A percentile compares a stretch with the other conserved stretches of the same genome.
Conservation (phyloP, 2,888 invertebrate genomes). For the Spatulosminthurus flaviceps region DNA sequence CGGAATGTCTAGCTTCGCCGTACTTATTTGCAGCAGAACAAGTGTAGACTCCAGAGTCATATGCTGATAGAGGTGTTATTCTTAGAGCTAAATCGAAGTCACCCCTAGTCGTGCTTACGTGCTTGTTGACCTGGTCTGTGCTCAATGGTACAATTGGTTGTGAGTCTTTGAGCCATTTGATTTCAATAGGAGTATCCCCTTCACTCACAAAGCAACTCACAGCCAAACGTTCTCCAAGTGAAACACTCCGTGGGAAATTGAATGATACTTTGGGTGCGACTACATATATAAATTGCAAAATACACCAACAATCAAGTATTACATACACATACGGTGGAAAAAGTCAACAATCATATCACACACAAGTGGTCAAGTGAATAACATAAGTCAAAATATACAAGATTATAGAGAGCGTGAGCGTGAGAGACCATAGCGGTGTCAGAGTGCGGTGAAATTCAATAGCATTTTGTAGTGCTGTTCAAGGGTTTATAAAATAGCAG, state of each 20-base stretch:
- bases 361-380: neutral
- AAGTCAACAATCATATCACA: conserved; percentile 1
- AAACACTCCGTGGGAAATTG: conserved; percentile 68
- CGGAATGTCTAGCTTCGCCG: conserved; percentile 67
- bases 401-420: no score
- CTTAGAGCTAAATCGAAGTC: conserved; percentile 64
- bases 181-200: conserved; percentile 70
- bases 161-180: conserved; percentile 70
- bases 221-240: conserved; percentile 68
- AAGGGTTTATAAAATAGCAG: no score
- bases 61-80: conserved; percentile 69
- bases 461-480: no score
- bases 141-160: conserved; percentile 23
- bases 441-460: no score
- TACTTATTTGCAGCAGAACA: conserved; percentile 69
- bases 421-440: no score
- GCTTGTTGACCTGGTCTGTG: conserved; percentile 7
- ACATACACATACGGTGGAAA: no score
- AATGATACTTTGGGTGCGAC: conserved; percentile 70
- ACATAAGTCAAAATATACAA: no score
- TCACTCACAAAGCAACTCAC: conserved; percentile 69
- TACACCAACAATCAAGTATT: neutral
- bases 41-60: conserved; percentile 70
- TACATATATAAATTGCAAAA: conserved; percentile 64
- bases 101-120: conserved; percentile 35